Conservation (phyloP, 1,140 invertebrate genomes). For the Drosophila parabipectinata region DNA sequence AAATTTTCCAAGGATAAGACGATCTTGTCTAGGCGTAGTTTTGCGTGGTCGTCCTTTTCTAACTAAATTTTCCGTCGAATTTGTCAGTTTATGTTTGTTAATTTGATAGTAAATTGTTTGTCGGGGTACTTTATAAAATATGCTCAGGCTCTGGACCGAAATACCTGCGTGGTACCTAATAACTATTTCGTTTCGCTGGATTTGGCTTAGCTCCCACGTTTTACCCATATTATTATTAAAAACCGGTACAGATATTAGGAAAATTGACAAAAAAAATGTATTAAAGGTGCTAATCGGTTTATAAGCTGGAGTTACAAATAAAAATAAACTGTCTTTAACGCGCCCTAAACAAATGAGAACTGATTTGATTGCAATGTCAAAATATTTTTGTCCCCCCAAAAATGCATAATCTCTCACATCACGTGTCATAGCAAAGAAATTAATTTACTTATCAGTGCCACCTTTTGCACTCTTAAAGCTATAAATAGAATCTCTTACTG, state of each 20-base stretch:
- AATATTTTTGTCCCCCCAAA: conserved; percentile 15
- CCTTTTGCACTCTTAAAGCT: too few relatives aligned
- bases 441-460: too few relatives aligned
- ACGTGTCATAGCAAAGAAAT: too few relatives aligned
- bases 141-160: conserved; percentile 7
- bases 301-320: too few relatives aligned
- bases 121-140: conserved; percentile 2
- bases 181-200: not conserved
- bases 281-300: too few relatives aligned
- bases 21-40: too few relatives aligned
- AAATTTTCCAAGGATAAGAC: conserved; percentile 16
- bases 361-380: conserved; percentile 3
- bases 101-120: conserved; percentile 17
- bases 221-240: not conserved
- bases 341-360: conserved; percentile 6
- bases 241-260: too few relatives aligned
- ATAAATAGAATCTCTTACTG: too few relatives aligned
- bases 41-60: too few relatives aligned
- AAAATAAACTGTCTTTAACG: not conserved
- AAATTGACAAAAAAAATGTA: not conserved
- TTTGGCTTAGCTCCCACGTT: conserved; percentile 4
- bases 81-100: conserved; percentile 10
- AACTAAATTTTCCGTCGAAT: not conserved
- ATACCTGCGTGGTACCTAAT: not conserved
- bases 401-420: conserved; percentile 1